These are phyloP conservation scores for Keiferia lycopersicella DNA, from an alignment of 2,888 invertebrate species.

Conservation along the genomic window DNA sequence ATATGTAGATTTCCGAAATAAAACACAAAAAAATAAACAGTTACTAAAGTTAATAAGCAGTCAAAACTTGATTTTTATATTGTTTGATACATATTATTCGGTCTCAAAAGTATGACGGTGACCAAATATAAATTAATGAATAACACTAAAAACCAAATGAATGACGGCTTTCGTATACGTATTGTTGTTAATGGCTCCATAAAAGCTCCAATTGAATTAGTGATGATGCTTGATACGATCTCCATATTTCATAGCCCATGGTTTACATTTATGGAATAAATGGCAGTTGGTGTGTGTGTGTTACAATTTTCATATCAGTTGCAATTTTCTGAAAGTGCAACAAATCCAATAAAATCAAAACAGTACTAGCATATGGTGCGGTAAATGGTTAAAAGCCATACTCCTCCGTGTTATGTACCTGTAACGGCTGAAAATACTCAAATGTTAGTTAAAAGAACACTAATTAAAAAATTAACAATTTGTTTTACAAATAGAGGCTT, in stretches of 20 bases:
- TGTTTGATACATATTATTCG: not conserved
- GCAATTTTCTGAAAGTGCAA: not conserved
- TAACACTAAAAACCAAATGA: not conserved
- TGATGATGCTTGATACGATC: no score
- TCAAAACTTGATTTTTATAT: not conserved
- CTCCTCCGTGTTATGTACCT: conserved; percentile 50
- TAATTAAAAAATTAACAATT: not conserved
- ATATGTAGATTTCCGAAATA: not conserved
- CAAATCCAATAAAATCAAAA: not conserved
- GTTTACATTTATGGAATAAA: not conserved
- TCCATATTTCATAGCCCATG: no score
- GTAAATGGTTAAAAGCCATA: conserved; percentile 27
- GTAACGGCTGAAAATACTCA: conserved; percentile 56
- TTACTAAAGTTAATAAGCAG: no score
- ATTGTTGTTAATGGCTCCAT: no score
- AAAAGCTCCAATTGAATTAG: no score
- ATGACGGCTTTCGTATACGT: not conserved
- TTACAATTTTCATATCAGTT: not conserved
- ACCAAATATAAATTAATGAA: not conserved
- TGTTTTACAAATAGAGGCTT: not conserved
- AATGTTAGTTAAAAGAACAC: conserved; percentile 33
- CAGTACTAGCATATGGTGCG: not conserved
- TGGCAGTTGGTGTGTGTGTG: not conserved
- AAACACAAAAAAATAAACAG: not conserved
- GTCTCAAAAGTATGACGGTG: not conserved